Conservation (phyloP, 2,113 vertebrate species). For the Eublepharis macularius region DNA sequence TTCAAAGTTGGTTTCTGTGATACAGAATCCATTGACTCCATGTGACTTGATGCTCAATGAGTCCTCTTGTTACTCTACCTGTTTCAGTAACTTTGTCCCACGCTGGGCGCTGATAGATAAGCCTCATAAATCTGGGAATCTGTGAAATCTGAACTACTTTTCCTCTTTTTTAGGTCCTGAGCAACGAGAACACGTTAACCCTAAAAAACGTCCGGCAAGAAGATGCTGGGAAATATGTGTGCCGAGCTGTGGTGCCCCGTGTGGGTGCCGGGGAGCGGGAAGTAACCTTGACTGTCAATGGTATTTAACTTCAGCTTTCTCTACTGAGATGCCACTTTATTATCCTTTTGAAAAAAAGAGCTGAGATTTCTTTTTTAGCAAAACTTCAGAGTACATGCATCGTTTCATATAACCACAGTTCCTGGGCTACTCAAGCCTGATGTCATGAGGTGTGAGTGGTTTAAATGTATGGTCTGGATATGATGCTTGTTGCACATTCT, state of each 20-base stretch:
- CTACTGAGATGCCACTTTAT: accelerated
- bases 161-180: slow-evolving; percentile 86
- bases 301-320: slow-evolving; percentile 67
- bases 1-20: background rate
- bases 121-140: background rate
- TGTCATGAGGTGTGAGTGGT: background rate
- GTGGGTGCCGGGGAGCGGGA: slow-evolving; percentile 94
- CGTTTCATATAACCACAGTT: background rate
- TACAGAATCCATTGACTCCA: background rate
- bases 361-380: background rate
- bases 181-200: slow-evolving; percentile 94
- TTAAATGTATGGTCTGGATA: background rate
- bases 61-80: background rate
- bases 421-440: background rate
- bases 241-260: slow-evolving; percentile 92
- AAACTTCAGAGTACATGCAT: background rate
- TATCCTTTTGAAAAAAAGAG: background rate
- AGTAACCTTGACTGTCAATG: slow-evolving; percentile 94
- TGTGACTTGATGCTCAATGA: background rate
- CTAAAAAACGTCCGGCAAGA: slow-evolving; percentile 94
- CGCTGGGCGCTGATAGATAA: background rate
- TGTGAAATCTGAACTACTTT: background rate
- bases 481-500: background rate
- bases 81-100: background rate
- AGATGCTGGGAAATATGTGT: slow-evolving; percentile 96